These are phyloP conservation scores for Sphaerodactylus townsendi DNA, from an alignment of 2,113 vertebrate genomes.

Conservation along the genomic window DNA sequence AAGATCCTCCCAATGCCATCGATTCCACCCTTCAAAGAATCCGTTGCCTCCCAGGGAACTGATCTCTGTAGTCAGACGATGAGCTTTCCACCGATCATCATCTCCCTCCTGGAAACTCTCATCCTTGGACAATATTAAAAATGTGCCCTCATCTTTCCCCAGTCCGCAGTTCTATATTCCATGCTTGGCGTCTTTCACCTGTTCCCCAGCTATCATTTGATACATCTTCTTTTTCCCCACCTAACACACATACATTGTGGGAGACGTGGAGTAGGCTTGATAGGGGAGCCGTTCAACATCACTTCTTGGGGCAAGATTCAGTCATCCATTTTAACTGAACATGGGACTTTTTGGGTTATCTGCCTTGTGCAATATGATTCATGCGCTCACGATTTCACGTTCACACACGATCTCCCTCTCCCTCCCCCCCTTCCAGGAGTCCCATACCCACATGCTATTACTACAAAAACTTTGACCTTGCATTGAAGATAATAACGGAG, in stretches of 20 bases:
- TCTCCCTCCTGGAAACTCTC: too few relatives aligned
- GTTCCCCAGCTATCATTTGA: not conserved
- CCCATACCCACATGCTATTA: conserved; percentile 36
- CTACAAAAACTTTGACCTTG: conserved; percentile 74
- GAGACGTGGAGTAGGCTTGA: conserved; percentile 40
- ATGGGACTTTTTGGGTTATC: conserved; percentile 57
- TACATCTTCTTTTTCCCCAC: not conserved
- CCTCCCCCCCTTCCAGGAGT: not conserved
- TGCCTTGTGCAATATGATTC: conserved; percentile 54
- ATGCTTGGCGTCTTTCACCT: not conserved
- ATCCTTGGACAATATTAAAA: too few relatives aligned
- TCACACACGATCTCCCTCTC: not conserved
- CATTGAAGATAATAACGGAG: conserved; percentile 69
- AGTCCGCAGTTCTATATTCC: not conserved
- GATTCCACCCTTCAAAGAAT: too few relatives aligned
- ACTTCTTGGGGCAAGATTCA: conserved; percentile 47
- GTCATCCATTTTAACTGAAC: conserved; percentile 58
- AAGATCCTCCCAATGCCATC: too few relatives aligned
- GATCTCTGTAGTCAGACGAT: too few relatives aligned
- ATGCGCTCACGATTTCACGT: conserved; percentile 58
- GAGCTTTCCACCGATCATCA: too few relatives aligned
- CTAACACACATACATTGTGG: not conserved
- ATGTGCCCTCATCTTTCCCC: not conserved
- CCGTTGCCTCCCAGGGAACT: too few relatives aligned
- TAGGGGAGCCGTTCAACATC: conserved; percentile 47